These are phyloP conservation scores for Mythimna impura DNA, from an alignment of 2,888 invertebrate genomes.

Conservation along the genomic window DNA sequence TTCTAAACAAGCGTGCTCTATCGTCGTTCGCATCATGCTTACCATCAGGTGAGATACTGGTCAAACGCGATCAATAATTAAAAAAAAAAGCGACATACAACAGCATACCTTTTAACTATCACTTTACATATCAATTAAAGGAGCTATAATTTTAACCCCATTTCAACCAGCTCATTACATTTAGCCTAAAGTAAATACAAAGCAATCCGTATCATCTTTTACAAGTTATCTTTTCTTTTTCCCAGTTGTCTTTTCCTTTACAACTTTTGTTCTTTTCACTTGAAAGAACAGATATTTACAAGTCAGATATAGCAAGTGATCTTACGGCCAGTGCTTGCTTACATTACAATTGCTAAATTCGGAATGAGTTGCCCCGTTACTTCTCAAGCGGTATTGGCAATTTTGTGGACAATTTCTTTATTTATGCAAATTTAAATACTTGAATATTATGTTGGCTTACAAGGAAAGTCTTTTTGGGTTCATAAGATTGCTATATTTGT, in stretches of 20 bases:
- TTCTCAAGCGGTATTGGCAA: slow-evolving; percentile 15
- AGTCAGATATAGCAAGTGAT: slow-evolving; percentile 31
- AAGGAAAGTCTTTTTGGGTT: neutral
- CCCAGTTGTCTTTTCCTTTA: slow-evolving; percentile 14
- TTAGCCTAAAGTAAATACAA: neutral
- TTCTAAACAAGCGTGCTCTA: no score
- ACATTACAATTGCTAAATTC: slow-evolving; percentile 60
- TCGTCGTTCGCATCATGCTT: no score
- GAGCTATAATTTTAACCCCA: no score
- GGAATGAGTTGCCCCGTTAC: slow-evolving; percentile 40
- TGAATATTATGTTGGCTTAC: neutral
- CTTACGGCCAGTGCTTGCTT: slow-evolving; percentile 28
- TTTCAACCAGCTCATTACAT: no score
- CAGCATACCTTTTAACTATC: no score
- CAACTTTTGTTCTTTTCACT: slow-evolving; percentile 3
- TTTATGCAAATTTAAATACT: slow-evolving; percentile 28
- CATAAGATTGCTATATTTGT: neutral
- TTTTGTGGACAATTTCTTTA: slow-evolving; percentile 37
- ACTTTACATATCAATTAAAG: no score
- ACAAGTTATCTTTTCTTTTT: slow-evolving; percentile 20
- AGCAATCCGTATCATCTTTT: slow-evolving; percentile 2
- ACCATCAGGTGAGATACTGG: no score
- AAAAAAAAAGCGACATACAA: no score
- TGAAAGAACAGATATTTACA: slow-evolving; percentile 39
- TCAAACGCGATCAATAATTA: no score